Evolutionary conservation across 2,113 vertebrate species (phyloP), one percentile per base, ranked within the genome.

Genomic region (Rhinoptilus africanus): DNA sequence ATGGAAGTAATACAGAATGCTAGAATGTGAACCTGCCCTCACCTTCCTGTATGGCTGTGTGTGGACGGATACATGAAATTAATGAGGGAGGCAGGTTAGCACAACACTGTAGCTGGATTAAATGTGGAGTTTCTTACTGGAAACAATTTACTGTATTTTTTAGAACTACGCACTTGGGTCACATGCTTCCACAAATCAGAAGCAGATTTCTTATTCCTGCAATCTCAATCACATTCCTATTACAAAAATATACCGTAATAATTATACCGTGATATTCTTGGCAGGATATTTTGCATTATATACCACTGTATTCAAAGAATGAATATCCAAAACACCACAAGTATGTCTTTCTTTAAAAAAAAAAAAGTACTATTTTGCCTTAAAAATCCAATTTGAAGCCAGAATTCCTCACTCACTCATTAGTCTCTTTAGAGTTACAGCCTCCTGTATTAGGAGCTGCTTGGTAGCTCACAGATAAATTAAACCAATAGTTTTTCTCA

Each of bases 211-310:
- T n/a, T n/a, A 66, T 81, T 92, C 88, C 88, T 63, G 91, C 47
- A 80, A 84, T 89, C 93, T 83, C 93, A 91, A 50, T 96, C 81
- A 79, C 53, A 66, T 86, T 97, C 92, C 62, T 94, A 87, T 82
- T 93, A 97, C 54, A 95, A 94, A 97, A 97, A 97, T 96, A 97
- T 48, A 96, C 91, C 68, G 53, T 63, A 81, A 80, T 89, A 93
- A 97, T 68, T 93, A 90, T 47, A 94, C 91, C 37, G 3, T 37
- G 37, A 75, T 97, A 92, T 96, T 97, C 69, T 95, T 98, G 95
- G 96, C 97, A 96, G 69, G 66, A 64, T 53, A 63, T 48, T 93
- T 95, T 91, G 82, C 89, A 75, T 93, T 96, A 95, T 93, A 91
- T 79, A 96, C 81, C 92, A 94, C 92, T 93, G 48, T 75, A 80